Conservation (phyloP, 1,140 invertebrate species). For the Triops cancriformis region DNA sequence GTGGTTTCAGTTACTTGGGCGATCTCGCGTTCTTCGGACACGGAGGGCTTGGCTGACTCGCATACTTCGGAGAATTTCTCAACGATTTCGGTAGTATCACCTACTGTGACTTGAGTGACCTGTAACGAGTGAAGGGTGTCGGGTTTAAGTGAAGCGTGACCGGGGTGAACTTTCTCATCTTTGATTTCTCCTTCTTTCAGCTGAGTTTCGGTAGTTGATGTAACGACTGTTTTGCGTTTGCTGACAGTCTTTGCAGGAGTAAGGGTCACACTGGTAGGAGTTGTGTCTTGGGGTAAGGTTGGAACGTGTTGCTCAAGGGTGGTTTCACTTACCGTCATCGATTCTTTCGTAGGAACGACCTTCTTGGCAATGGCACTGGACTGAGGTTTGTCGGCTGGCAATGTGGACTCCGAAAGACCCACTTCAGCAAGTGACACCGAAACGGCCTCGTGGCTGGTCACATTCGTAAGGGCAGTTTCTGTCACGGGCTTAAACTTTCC, state of each 20-base stretch:
- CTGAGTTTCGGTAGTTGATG: constrained; percentile 25
- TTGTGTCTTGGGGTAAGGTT: background rate
- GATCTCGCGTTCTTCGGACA: background rate
- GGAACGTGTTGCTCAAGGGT: background rate
- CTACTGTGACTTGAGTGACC: background rate
- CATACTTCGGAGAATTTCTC: background rate
- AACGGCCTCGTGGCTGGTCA: background rate
- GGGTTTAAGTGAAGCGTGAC: background rate
- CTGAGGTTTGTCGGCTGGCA: background rate
- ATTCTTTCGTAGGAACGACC: constrained; percentile 27
- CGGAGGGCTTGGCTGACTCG: background rate
- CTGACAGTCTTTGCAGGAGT: constrained; percentile 24
- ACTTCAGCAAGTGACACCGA: background rate
- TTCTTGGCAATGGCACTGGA: constrained; percentile 23
- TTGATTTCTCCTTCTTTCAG: constrained; percentile 29
- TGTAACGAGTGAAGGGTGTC: background rate
- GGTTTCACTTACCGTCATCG: constrained; percentile 23
- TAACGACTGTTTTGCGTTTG: constrained; percentile 20
- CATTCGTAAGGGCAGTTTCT: constrained; percentile 1
- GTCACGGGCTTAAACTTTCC: constrained; percentile 14
- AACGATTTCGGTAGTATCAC: background rate
- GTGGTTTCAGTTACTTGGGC: constrained; percentile 25
- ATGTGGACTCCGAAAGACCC: background rate
- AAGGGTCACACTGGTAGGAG: background rate
- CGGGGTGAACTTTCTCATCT: background rate